Base-by-base conservation (phyloP, 1,140 invertebrate species). In the Pectinophora gossypiella region DNA sequence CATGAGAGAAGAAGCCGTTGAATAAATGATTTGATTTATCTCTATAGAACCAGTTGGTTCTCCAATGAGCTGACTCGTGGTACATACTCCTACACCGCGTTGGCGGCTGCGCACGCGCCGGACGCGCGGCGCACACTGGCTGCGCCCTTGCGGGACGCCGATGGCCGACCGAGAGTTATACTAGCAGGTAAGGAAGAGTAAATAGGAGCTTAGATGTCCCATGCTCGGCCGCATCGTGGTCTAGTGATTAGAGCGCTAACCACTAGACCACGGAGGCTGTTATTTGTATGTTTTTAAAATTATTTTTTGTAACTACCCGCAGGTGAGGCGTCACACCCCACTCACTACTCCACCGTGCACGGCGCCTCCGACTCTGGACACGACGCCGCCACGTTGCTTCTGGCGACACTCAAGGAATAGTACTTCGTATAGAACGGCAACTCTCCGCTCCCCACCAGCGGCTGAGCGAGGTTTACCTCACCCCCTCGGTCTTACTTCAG, bases 271-370 rank as follows among this genome's bases (percentile, higher is more conserved):
- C n/a, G n/a, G n/a, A n/a, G n/a, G n/a, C n/a, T n/a, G n/a, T n/a
- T n/a, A n/a, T n/a, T n/a, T n/a, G n/a, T n/a, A n/a, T n/a, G n/a
- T n/a, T n/a, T n/a, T n/a, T n/a, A n/a, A n/a, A n/a, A n/a, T n/a
- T n/a, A n/a, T n/a, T n/a, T n/a, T n/a, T n/a, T n/a, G n/a, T n/a
- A n/a, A 0, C 51, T 76, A 2, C 76, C 75, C 56, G 76, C 76
- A 0, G 76, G 76, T 0, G 89, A 89, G 62, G 88, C 88, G 0
- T 85, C 88, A 0, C 61, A 85, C 40, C 58, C 76, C 1, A 59
- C 67, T 12, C 89, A 89, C 64, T 92, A 89, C 67, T 90, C 90
- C 0, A 92, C 90, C 13, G 91, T 91, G 2, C 91, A 92, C 68
- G 91, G 91, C 6, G 91, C 91, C 0, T 78, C 90, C 19, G 87